These are phyloP conservation scores for Phataginus tetradactyla DNA, from an alignment of 2,797 vertebrate species.

Conservation along the genomic window DNA sequence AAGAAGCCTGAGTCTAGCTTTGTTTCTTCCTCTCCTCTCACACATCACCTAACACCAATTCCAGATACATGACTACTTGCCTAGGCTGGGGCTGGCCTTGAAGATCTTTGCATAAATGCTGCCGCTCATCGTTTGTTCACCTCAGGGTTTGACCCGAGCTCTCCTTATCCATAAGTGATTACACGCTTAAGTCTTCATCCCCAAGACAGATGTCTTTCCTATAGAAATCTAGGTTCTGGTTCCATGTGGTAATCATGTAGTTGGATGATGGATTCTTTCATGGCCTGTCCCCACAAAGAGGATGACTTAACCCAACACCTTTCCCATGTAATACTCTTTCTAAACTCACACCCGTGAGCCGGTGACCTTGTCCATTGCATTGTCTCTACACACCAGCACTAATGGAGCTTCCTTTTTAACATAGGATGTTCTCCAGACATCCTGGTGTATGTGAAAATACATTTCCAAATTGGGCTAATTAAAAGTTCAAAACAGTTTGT, in stretches of 20 bases:
- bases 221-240: not conserved
- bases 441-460: not conserved
- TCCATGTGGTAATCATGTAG: not conserved
- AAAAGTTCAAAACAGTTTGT: not conserved
- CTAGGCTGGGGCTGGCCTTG: not conserved
- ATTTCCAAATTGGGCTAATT: not conserved
- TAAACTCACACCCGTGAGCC: not conserved
- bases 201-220: not conserved
- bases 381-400: not conserved
- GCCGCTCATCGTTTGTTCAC: not conserved
- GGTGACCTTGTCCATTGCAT: not conserved
- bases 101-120: not conserved
- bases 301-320: not conserved
- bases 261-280: not conserved
- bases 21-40: not conserved
- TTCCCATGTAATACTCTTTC: not conserved
- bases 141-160: not conserved
- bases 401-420: not conserved
- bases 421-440: not conserved
- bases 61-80: not conserved
- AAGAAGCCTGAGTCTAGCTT: not conserved
- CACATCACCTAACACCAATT: not conserved
- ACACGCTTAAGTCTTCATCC: not conserved
- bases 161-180: not conserved
- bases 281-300: not conserved